Percentiles rank a stretch among this genome's conserved stretches.
phyloP scores from a whole-genome alignment of 2,888 invertebrate species.

The Clepsis dumicolana region DNA sequence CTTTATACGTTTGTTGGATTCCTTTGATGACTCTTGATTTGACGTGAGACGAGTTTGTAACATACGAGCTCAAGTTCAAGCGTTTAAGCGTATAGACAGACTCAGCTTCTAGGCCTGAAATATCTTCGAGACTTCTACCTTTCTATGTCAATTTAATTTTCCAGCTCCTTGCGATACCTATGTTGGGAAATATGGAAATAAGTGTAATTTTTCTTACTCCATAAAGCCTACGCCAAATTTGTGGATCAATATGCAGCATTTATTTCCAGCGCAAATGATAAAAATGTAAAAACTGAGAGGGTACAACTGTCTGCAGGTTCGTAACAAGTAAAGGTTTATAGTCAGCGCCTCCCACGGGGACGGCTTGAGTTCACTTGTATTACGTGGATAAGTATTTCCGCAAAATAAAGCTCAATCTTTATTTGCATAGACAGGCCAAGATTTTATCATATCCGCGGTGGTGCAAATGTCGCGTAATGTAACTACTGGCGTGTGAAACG shows the following conservation, averaged over 20 bases:
- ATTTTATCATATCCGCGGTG: slow-evolving; percentile 44
- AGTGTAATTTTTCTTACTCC: background rate
- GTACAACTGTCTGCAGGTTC: slow-evolving; percentile 23
- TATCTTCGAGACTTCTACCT: background rate
- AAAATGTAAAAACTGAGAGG: slow-evolving; percentile 15
- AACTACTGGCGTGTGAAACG: slow-evolving; percentile 66
- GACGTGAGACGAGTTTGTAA: slow-evolving; percentile 22
- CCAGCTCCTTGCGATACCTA: background rate
- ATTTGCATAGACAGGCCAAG: slow-evolving; percentile 42
- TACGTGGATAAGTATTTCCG: slow-evolving; percentile 39
- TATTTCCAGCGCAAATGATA: background rate
- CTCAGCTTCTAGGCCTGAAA: background rate
- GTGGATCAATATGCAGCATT: background rate
- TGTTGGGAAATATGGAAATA: background rate
- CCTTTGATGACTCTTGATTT: slow-evolving; percentile 29
- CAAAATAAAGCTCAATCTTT: slow-evolving; percentile 42
- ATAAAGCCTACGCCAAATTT: background rate
- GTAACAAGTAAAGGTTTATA: slow-evolving; percentile 34
- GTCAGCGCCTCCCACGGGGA: slow-evolving; percentile 28
- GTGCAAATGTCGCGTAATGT: slow-evolving; percentile 56
- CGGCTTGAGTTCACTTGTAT: slow-evolving; percentile 35
- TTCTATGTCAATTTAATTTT: background rate
- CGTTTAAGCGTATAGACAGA: background rate
- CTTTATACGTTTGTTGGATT: slow-evolving; percentile 33
- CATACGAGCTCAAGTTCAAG: slow-evolving; percentile 15